Base-by-base conservation (phyloP, 1,140 invertebrate species). In the Drosophila nigromelanica region DNA sequence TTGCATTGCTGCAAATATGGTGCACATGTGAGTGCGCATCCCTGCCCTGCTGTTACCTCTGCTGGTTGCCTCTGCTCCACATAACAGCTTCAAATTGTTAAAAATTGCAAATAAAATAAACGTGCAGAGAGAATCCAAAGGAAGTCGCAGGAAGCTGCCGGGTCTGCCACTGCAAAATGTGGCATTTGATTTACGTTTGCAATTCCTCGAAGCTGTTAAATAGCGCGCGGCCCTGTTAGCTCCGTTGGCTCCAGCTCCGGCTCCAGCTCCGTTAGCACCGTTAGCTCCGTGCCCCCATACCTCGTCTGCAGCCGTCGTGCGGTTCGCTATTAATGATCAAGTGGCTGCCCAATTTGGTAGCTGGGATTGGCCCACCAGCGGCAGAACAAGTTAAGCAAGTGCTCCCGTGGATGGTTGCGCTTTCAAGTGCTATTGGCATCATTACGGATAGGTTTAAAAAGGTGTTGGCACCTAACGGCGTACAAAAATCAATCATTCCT, bases 171-270 rank as follows among this genome's bases (percentile, higher is more conserved):
- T 72, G 73, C 68, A 72, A 50, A 79, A 74, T 87, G 82, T 89
- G 73, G 64, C 79, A 73, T 69, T 89, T 89, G 85, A 87, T 87
- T 87, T 89, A 87, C 76, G 83, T 64, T 82, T 60, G 63, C 76
- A 74, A 77, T 79, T 77, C 76, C 83, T 72, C 40, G 56, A 67
- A 72, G 79, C 76, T 77, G 73, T 87, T 83, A 77, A 89, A 72
- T 56, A 71, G 67, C 50, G 48, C 52, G 30, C 61, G 47, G 63
- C 27, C 40, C 30, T 27, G 27, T 27, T 27, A 48, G 45, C 24
- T 45, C 43, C 18, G 15, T 21, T 45, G 15, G 18, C 21, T 18
- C 43, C 27, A 5, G 21, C 21, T 24, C 3, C 21, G 3, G 21
- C 21, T 24, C 21, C 21, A 18, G 18, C 11, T 18, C 43, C 27